Percentiles rank a stretch among this genome's conserved stretches.
These are phyloP conservation scores for Alentia gelatinosa DNA, from an alignment of 2,888 invertebrate species.

Conservation along the genomic window DNA sequence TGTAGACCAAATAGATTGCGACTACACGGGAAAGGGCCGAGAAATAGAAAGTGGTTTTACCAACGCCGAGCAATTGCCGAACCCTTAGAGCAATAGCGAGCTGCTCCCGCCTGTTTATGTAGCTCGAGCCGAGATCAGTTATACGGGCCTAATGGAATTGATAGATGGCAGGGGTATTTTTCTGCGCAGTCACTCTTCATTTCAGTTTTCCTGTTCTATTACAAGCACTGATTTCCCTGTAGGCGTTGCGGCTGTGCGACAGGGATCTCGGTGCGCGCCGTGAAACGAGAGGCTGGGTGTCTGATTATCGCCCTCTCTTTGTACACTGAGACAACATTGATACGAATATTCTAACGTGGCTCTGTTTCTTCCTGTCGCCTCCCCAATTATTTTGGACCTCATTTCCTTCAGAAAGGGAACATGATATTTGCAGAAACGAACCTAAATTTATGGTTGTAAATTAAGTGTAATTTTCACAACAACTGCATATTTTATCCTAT, in stretches of 20 bases:
- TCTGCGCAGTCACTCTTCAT: background rate
- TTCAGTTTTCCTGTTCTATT: background rate
- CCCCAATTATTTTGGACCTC: too few relatives aligned
- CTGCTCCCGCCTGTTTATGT: background rate
- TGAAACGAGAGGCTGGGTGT: background rate
- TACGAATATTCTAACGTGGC: too few relatives aligned
- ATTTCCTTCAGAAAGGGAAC: too few relatives aligned
- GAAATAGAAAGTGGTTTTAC: background rate
- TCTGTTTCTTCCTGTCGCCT: too few relatives aligned
- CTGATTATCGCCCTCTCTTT: background rate
- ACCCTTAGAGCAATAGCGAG: background rate
- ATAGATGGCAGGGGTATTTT: background rate
- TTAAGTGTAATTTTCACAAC: too few relatives aligned
- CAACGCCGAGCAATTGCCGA: background rate
- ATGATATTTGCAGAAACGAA: too few relatives aligned
- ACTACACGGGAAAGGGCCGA: background rate
- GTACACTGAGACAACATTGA: too few relatives aligned
- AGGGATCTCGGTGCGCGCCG: background rate
- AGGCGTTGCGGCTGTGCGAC: background rate
- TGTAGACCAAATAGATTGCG: conserved; percentile 1
- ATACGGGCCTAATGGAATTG: background rate
- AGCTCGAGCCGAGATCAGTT: background rate
- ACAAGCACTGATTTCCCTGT: background rate
- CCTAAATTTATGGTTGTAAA: too few relatives aligned
- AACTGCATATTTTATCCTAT: too few relatives aligned